phyloP scores from a whole-genome alignment of 53 echinoderm and acorn worm genomes.

The Crossaster papposus region DNA sequence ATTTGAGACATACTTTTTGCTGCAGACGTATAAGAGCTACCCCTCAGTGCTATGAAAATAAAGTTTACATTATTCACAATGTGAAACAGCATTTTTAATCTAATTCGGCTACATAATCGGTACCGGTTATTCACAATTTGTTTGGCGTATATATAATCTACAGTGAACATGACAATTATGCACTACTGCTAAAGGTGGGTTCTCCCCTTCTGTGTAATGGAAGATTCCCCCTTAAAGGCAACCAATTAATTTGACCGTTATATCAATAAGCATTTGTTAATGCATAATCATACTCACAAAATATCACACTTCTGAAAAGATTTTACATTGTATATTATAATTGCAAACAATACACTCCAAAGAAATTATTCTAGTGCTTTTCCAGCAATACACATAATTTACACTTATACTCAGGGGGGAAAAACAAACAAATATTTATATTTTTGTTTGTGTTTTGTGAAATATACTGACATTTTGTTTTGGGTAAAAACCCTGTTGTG shows the following conservation, averaged over 20 bases:
- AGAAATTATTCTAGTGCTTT: background rate
- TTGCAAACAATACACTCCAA: conserved; percentile 34
- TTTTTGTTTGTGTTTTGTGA: conserved; percentile 11
- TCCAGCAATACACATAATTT: conserved; percentile 42
- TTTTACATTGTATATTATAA: conserved; percentile 35
- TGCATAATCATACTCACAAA: conserved; percentile 59
- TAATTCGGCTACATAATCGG: conserved; percentile 41
- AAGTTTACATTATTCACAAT: conserved; percentile 62
- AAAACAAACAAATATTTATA: conserved; percentile 9
- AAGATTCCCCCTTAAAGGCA: conserved; percentile 44
- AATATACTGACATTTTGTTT: conserved; percentile 43
- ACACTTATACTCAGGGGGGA: conserved; percentile 26
- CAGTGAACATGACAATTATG: conserved; percentile 36
- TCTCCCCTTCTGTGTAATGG: conserved; percentile 36
- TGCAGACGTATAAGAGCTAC: background rate
- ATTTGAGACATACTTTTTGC: background rate
- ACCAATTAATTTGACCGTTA: conserved; percentile 57
- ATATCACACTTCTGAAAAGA: conserved; percentile 51
- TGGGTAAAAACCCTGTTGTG: conserved; percentile 36
- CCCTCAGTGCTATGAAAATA: conserved; percentile 54
- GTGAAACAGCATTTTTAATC: conserved; percentile 47
- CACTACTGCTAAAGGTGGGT: conserved; percentile 23
- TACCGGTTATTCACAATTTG: conserved; percentile 38
- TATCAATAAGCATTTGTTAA: conserved; percentile 17
- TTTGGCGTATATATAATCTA: conserved; percentile 36